Evolutionary conservation across 2,888 invertebrate species (phyloP).

Genomic region (Caradrina clavipalpis): DNA sequence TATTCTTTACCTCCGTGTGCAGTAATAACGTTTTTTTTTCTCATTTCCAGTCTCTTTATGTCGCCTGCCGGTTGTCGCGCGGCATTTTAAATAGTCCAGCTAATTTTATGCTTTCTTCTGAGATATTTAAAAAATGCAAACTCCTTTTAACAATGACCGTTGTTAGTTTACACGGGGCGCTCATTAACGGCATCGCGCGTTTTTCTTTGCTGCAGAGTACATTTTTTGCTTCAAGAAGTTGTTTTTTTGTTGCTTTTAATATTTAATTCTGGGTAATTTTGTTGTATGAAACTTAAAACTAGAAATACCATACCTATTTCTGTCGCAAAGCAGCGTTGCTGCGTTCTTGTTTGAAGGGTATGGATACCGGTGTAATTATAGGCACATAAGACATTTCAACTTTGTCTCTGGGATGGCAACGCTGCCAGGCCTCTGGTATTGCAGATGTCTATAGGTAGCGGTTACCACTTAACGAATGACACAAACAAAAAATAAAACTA

Average conservation of each 20-base stretch:
- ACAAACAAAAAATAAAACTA: too few species aligned
- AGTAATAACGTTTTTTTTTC: constrained; percentile 60
- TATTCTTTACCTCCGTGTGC: constrained; percentile 32
- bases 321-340: too few species aligned
- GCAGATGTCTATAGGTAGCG: too few species aligned
- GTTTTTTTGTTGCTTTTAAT: background rate
- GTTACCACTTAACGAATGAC: too few species aligned
- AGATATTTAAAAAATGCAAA: constrained; percentile 69
- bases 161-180: constrained; percentile 54
- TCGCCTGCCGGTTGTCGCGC: constrained; percentile 56
- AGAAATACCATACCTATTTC: too few species aligned
- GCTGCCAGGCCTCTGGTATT: too few species aligned
- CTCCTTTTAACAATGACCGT: constrained; percentile 53
- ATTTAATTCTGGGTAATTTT: background rate
- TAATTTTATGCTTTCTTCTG: constrained; percentile 71
- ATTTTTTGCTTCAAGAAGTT: constrained; percentile 16
- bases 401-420: too few species aligned
- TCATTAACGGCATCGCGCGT: constrained; percentile 50
- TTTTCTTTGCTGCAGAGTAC: constrained; percentile 20
- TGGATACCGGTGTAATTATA: too few species aligned
- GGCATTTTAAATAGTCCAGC: constrained; percentile 74
- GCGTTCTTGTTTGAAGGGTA: too few species aligned
- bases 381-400: too few species aligned
- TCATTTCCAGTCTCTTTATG: constrained; percentile 65
- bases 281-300: background rate